Conservation (phyloP, 35 echinoderm and acorn worm genomes). For the Stichopus chloronotus region DNA sequence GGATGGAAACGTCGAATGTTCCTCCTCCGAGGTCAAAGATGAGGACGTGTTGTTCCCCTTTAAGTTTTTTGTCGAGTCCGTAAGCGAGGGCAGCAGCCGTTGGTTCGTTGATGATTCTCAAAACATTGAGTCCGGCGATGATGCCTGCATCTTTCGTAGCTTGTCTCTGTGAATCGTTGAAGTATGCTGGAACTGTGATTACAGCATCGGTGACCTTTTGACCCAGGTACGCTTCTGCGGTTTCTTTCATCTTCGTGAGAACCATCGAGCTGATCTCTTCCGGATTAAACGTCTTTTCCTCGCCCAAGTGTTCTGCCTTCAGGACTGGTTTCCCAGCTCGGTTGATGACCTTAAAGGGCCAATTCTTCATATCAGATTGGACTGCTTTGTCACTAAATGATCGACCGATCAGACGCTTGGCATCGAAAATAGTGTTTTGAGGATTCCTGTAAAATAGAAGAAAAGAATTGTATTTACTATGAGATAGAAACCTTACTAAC, state of each 20-base stretch:
- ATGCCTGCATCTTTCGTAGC: no score
- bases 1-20: no score
- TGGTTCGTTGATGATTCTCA: no score
- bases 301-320: background rate
- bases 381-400: slow-evolving; percentile 71
- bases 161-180: no score
- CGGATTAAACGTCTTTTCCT: slow-evolving; percentile 43
- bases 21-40: no score
- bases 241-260: slow-evolving; percentile 57
- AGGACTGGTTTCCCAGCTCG: slow-evolving; percentile 29
- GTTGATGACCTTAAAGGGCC: slow-evolving; percentile 74
- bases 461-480: background rate
- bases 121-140: no score
- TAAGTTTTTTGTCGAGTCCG: no score
- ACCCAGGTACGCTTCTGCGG: slow-evolving; percentile 58
- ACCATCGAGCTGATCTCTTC: slow-evolving; percentile 63
- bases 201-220: no score
- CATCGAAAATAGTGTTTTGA: slow-evolving; percentile 56
- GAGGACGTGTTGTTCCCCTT: no score
- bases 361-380: slow-evolving; percentile 90
- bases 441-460: background rate
- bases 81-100: no score
- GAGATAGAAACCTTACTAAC: no score
- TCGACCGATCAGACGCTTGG: slow-evolving; percentile 87
- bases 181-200: no score